Base-by-base conservation (phyloP, 2,113 vertebrate species). In the Nesoenas mayeri region DNA sequence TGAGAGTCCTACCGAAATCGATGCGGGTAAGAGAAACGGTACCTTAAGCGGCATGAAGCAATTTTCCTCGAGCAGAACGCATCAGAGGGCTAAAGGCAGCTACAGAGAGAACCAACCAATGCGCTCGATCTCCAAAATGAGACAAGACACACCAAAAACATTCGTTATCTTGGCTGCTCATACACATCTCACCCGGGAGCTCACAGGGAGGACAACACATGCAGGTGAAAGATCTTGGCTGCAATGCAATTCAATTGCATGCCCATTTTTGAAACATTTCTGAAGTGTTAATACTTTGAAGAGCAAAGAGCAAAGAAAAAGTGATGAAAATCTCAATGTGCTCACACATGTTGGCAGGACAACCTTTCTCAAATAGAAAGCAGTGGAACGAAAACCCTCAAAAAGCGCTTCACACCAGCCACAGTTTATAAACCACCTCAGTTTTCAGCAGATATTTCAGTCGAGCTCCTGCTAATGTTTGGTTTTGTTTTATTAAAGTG, bases 251-350 rank as follows among this genome's bases (percentile, higher is more conserved):
- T 22, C 31, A 72, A 91, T 21, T 53, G 22, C 51, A 44, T 7
- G 34, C 32, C 28, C 5, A 5, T 64, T 77, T 93, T 75, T 73
- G 44, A 47, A 74, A 82, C 28, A 26, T 1, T 66, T 56, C 56
- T 17, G 38, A 61, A 70, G 10, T 3, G 12, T 11, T 50, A 51
- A 42, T 54, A 11, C 53, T 91, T 67, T 15, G 17, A 51, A 74
- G 5, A 48, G 16, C 0, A 0, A 51, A 74, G 5, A 48, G 16
- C 0, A 0, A 74, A 82, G 42, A 70, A 82, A 34, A 34, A 50
- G 8, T 22, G 38, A 64, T 1, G 1, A 73, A 50, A 61, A 77
- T 44, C 12, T 57, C 48, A 40, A 15, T 17, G 10, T 1, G 10
- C 21, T 87, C 69, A 56, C 7, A 26, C 17, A 91, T 32, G 18